Evolutionary conservation across 2,888 invertebrate species (phyloP), one percentile per base, ranked within the genome.

Genomic region (Drosophila mimica): DNA sequence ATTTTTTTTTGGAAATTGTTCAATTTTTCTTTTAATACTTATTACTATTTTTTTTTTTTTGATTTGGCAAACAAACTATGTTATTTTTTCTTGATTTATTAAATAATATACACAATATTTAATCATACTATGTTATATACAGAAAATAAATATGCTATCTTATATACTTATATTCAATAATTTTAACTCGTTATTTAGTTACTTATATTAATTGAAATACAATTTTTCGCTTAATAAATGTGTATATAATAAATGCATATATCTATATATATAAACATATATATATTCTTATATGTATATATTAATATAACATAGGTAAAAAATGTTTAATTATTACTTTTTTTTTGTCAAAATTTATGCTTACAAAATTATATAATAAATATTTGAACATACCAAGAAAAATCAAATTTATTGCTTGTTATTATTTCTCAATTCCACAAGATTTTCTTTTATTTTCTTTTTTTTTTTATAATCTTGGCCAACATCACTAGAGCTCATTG

Each of bases 151-250:
- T 36, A 67, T 46, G 53, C 65, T 72, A 63, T 64, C 53, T 49
- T 64, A 67, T 72, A 72, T 56, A 65, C 65, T 62, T 73, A 64
- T 60, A 70, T 64, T 69, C 71, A 73, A 77, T 83, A 74, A 71
- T 87, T 87, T 87, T 76, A 89, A 86, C 73, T 84, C 85, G 85
- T 85, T 89, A 85, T 89, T 84, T 86, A 83, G 85, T 89, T 86
- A 87, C 82, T 70, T 85, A 83, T 85, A 76, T 88, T 83, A 88
- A 83, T 81, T 70, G 69, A 63, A 61, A 68, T 20, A 64, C 67
- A 52, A 56, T 53, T 64, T 69, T 58, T 54, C 60, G 54, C 67
- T 53, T 72, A 63, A 82, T 73, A 49, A 61, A 63, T 64, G 65
- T 62, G 59, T 62, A 81, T 61, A 67, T 58, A 57, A 52, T 49